Percentiles rank a stretch among this genome's conserved stretches.
These are phyloP conservation scores for Pristionchus entomophagus DNA, from an alignment of 2,888 invertebrate genomes.

Conservation along the genomic window DNA sequence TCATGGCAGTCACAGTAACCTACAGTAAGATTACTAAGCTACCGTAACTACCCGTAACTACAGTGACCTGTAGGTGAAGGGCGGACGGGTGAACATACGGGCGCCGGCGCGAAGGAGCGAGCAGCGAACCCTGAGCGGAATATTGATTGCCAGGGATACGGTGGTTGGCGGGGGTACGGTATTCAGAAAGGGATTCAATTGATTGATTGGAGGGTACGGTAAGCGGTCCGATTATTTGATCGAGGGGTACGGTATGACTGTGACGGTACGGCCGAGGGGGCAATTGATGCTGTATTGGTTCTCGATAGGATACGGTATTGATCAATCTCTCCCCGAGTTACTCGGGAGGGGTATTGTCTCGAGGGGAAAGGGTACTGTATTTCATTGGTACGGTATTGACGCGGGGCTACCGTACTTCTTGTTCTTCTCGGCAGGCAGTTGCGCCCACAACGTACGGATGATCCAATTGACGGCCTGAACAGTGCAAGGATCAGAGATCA, in stretches of 20 bases:
- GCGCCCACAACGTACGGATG: neutral
- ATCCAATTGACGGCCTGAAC: neutral
- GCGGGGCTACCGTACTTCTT: neutral
- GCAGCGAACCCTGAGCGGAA: neutral
- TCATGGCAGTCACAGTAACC: neutral
- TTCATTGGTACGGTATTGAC: neutral
- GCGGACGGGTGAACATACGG: neutral
- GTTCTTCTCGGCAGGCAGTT: neutral
- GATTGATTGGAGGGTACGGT: too few species aligned
- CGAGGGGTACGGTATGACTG: neutral
- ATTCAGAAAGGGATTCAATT: too few species aligned
- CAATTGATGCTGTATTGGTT: too few species aligned
- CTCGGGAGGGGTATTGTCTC: too few species aligned
- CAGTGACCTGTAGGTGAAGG: neutral
- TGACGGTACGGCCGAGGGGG: too few species aligned
- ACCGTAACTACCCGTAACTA: neutral
- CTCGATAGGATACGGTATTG: too few species aligned
- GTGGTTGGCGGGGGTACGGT: too few species aligned
- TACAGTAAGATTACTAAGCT: neutral
- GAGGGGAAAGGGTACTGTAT: too few species aligned
- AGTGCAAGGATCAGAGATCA: too few species aligned
- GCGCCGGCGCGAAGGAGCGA: neutral
- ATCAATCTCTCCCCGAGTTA: too few species aligned
- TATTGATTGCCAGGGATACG: neutral
- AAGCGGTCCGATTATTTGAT: too few species aligned